Percentiles rank a stretch among this genome's conserved stretches.
phyloP scores from a whole-genome alignment of 2,797 vertebrate genomes.

The Argyrosomus regius region DNA sequence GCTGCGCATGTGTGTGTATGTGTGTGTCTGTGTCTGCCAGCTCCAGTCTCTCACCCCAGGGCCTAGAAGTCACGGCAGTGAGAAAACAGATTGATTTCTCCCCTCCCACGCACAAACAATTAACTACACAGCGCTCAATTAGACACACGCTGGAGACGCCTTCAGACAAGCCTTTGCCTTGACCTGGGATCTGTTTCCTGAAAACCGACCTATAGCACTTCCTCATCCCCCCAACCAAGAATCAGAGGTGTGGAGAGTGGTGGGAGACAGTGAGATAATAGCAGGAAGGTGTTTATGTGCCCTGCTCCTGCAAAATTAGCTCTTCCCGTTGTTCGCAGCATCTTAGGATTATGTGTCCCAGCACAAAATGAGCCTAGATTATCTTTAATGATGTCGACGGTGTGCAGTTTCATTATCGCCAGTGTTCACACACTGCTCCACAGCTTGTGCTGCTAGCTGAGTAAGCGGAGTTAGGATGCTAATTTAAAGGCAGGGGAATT shows the following conservation, averaged over 20 bases:
- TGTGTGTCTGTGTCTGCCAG: slow-evolving; percentile 77
- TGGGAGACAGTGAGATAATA: slow-evolving; percentile 33
- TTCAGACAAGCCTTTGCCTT: slow-evolving; percentile 80
- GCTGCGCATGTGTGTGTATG: slow-evolving; percentile 52
- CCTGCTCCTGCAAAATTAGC: slow-evolving; percentile 48
- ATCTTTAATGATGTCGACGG: slow-evolving; percentile 79
- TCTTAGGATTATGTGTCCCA: slow-evolving; percentile 70
- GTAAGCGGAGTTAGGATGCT: slow-evolving; percentile 72
- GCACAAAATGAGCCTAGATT: slow-evolving; percentile 78
- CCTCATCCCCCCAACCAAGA: slow-evolving; percentile 39
- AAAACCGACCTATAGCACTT: slow-evolving; percentile 46
- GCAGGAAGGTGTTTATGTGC: slow-evolving; percentile 50
- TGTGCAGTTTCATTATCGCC: slow-evolving; percentile 77
- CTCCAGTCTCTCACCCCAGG: slow-evolving; percentile 83
- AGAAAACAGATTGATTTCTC: slow-evolving; percentile 89
- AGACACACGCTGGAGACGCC: slow-evolving; percentile 85
- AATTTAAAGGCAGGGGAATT: slow-evolving; percentile 79
- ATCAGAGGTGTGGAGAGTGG: slow-evolving; percentile 34
- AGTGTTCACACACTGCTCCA: slow-evolving; percentile 67
- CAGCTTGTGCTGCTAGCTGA: slow-evolving; percentile 69
- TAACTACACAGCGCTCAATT: slow-evolving; percentile 89
- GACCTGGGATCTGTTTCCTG: slow-evolving; percentile 75
- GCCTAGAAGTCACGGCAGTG: slow-evolving; percentile 86
- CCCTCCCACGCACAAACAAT: slow-evolving; percentile 88
- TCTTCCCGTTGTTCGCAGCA: slow-evolving; percentile 57